Evolutionary conservation across 2,797 vertebrate species (phyloP), one percentile per base, ranked within the genome.

Genomic region (Urocyon cinereoargenteus): DNA sequence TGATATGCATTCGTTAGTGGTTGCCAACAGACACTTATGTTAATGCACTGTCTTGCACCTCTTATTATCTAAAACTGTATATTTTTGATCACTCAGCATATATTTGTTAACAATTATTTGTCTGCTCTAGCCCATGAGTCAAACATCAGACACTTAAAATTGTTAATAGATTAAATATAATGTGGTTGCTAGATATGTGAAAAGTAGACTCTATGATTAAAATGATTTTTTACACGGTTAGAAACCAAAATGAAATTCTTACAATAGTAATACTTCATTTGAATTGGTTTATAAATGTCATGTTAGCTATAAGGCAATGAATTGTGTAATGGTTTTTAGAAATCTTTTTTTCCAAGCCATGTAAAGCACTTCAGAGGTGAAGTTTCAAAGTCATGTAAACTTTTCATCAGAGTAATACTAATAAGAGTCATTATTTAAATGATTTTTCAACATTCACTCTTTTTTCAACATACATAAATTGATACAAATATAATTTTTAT

Each of bases 201-300:
- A 92, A 86, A 93, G 22, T 68, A 96, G 49, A 49, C 16, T 72
- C 19, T 88, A 94, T 78, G 90, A 96, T 96, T 94, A 95, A 96
- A 97, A 92, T 90, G 70, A 87, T 72, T 95, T 97, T 97, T 97
- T 88, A 96, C 82, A 90, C 1, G 11, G 85, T 94, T 97, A 95
- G 87, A 97, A 95, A 93, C 61, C 62, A 97, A 97, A 94, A 96
- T 96, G 94, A 96, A 97, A 92, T 96, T 94, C 73, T 94, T 97
- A 88, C 64, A 92, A 81, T 88, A 59, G 87, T 86, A 96, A 96
- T 97, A 97, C 87, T 96, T 97, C 97, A 97, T 97, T 97, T 96
- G 91, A 97, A 97, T 95, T 96, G 97, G 85, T 96, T 97, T 98
- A 95, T 97, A 97, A 97, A 98, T 97, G 96, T 92, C 96, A 95